Evolutionary conservation across 2,113 vertebrate genomes (phyloP).

Genomic region (Motacilla alba): DNA sequence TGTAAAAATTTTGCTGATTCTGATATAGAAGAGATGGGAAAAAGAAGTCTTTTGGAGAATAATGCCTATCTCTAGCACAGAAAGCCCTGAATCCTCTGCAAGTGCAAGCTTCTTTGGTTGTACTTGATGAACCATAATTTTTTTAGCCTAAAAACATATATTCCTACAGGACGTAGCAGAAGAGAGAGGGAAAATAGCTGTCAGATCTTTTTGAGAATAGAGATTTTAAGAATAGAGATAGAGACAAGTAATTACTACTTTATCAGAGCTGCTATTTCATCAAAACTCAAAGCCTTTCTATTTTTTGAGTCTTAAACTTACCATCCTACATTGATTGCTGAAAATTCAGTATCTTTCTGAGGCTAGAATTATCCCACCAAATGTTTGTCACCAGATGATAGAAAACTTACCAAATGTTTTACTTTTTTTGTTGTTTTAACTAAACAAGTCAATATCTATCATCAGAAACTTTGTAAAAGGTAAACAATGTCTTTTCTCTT

Average conservation of each 20-base stretch:
- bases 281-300: too few species aligned
- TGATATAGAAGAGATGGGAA: neutral
- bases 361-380: too few species aligned
- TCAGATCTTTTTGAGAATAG: neutral
- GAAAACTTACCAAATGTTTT: neutral
- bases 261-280: too few species aligned
- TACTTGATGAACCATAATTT: neutral
- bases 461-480: neutral
- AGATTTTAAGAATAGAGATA: neutral
- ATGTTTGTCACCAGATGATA: neutral
- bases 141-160: neutral
- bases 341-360: too few species aligned
- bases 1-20: neutral
- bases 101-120: neutral
- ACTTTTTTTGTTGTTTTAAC: neutral
- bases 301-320: too few species aligned
- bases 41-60: neutral
- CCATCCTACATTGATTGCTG: too few species aligned
- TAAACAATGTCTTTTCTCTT: neutral
- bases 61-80: neutral
- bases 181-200: neutral
- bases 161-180: neutral
- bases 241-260: too few species aligned
- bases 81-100: neutral
- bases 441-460: neutral